phyloP scores from a whole-genome alignment of 2,797 vertebrate species.

The Mico argentatus region DNA sequence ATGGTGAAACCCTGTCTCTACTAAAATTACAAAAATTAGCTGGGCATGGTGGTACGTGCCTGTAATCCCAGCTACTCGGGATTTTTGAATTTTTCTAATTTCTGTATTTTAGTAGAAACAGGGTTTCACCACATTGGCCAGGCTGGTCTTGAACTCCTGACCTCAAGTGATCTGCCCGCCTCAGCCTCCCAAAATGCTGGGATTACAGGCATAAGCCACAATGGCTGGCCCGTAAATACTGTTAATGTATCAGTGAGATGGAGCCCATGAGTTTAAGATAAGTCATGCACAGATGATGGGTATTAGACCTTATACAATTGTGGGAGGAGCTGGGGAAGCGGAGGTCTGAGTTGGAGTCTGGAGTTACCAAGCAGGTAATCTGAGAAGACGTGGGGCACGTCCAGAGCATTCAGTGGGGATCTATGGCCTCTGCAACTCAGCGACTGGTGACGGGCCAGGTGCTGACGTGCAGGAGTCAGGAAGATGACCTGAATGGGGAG shows the following conservation, averaged over 20 bases:
- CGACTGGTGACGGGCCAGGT: accelerated
- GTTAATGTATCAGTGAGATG: not conserved
- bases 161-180: not conserved
- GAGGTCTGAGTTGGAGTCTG: not conserved
- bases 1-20: too few relatives aligned
- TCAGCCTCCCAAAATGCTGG: not conserved
- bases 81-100: too few relatives aligned
- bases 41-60: too few relatives aligned
- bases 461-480: not conserved
- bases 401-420: not conserved
- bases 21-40: too few relatives aligned
- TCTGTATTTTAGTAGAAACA: too few relatives aligned
- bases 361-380: not conserved
- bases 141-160: not conserved
- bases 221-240: not conserved
- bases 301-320: not conserved
- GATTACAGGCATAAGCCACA: not conserved
- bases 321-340: not conserved
- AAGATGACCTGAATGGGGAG: not conserved
- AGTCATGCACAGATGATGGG: not conserved
- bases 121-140: too few relatives aligned
- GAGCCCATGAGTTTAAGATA: not conserved
- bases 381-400: not conserved
- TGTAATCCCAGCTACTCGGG: too few relatives aligned
- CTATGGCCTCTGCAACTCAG: not conserved